Evolutionary conservation across 2,113 vertebrate species (phyloP), one percentile per base, ranked within the genome.

Genomic region (Urocynchramus pylzowi): DNA sequence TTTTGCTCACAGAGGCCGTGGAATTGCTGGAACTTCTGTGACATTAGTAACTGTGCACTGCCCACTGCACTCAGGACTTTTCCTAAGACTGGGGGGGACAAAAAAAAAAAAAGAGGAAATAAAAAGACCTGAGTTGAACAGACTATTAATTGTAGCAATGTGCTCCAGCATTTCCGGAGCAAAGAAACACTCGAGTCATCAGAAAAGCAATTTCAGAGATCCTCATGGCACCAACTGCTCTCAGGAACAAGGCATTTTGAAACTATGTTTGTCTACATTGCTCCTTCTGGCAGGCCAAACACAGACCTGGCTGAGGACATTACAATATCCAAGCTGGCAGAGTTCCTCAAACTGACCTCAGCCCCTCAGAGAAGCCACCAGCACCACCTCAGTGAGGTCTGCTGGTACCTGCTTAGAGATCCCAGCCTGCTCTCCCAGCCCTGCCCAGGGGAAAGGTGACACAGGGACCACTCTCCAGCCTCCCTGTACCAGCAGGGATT

Each of bases 1-100:
- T 99, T 99, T 97, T 99, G 99, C 79, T 99, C 99, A 98, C 99
- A 99, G 97, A 99, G 98, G 88, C 99, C 99, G 9, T 98, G 99
- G 97, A 99, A 99, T 97, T 99, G 99, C 98, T 99, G 99, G 98
- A 99, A 99, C 98, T 99, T 99, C 97, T 98, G 98, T 59, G 98
- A 98, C 98, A 98, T 98, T 85, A 98, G 92, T 93, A 98, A 94
- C 95, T 98, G 98, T 75, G 98, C 98, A 60, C 98, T 98, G 96
- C 98, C 98, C 93, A 98, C 98, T 45, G 99, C 99, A 94, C 99
- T 99, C 97, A 99, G 99, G 78, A 99, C 98, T 97, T 99, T 99
- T 78, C 99, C 99, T 97, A 99, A 98, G 96, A 99, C 99, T 99
- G 86, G 31, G 22, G 33, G 28, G 21, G 53, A 42, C 3, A 10